Percentiles rank a stretch among this genome's conserved stretches.
These are phyloP conservation scores for Dolichotis patagonum DNA, from an alignment of 2,113 vertebrate species.

Conservation along the genomic window DNA sequence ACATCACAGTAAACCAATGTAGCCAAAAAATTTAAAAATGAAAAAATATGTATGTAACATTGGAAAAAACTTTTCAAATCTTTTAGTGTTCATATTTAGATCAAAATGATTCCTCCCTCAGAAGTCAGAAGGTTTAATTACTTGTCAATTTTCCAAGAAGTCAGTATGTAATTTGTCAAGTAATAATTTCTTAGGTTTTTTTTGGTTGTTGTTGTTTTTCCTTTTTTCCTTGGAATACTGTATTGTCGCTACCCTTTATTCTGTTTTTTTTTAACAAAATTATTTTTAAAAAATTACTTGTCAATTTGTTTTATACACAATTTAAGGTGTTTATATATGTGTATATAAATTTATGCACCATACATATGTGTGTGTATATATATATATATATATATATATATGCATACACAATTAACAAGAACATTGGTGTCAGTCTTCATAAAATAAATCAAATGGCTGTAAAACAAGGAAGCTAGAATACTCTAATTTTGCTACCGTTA, in stretches of 20 bases:
- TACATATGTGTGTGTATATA: not conserved
- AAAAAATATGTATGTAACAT: not conserved
- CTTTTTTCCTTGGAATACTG: no score
- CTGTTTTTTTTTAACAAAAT: no score
- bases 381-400: not conserved
- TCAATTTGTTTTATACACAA: conserved; percentile 7
- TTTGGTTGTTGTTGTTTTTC: no score
- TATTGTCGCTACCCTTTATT: no score
- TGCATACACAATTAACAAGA: not conserved
- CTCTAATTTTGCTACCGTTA: conserved; percentile 46
- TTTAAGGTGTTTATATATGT: not conserved
- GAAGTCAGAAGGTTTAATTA: conserved; percentile 25
- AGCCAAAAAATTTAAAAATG: not conserved
- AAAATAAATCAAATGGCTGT: conserved; percentile 61
- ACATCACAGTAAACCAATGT: not conserved
- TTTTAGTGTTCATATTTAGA: not conserved
- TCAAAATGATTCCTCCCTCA: not conserved
- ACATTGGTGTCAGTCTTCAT: conserved; percentile 45
- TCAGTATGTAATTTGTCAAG: no score
- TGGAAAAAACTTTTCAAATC: not conserved
- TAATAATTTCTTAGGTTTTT: no score
- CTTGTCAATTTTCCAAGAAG: conserved; percentile 33
- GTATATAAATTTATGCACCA: not conserved
- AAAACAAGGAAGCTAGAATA: conserved; percentile 60
- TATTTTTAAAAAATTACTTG: no score